phyloP scores from a whole-genome alignment of 2,797 vertebrate species.

The Manis javanica region DNA sequence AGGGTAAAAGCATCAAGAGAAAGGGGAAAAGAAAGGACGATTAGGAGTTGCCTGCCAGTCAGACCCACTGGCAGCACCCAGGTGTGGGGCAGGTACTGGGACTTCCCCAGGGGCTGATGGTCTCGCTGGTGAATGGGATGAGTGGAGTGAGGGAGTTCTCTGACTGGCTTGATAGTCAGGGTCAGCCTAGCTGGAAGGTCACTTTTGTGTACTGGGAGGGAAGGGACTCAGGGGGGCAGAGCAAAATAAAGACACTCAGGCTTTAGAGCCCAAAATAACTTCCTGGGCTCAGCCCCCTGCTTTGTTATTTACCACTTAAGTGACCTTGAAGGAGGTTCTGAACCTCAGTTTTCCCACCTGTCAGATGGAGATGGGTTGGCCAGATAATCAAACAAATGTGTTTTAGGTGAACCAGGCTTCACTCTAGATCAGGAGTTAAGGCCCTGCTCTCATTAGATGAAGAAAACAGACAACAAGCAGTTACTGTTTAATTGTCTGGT shows the following conservation, averaged over 20 bases:
- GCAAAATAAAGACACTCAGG: background rate
- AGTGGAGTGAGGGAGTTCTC: background rate
- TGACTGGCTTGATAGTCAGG: background rate
- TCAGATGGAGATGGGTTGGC: background rate
- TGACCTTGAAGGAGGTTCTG: background rate
- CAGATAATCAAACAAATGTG: background rate
- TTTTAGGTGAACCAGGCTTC: background rate
- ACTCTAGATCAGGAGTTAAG: background rate
- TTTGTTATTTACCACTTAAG: background rate
- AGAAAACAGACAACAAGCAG: background rate
- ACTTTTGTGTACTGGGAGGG: background rate
- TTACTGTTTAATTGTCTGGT: background rate
- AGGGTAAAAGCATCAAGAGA: background rate
- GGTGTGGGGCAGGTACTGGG: background rate
- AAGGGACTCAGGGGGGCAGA: background rate
- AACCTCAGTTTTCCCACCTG: background rate
- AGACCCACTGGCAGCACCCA: background rate
- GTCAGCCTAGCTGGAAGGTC: background rate
- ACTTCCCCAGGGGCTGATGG: background rate
- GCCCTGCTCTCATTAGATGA: background rate
- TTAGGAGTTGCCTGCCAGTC: background rate
- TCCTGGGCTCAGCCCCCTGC: background rate
- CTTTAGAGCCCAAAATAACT: background rate
- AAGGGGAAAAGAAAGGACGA: background rate
- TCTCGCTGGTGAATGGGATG: background rate